These are phyloP conservation scores for Xerus rutilus DNA, from an alignment of 2,797 vertebrate species.

Conservation along the genomic window DNA sequence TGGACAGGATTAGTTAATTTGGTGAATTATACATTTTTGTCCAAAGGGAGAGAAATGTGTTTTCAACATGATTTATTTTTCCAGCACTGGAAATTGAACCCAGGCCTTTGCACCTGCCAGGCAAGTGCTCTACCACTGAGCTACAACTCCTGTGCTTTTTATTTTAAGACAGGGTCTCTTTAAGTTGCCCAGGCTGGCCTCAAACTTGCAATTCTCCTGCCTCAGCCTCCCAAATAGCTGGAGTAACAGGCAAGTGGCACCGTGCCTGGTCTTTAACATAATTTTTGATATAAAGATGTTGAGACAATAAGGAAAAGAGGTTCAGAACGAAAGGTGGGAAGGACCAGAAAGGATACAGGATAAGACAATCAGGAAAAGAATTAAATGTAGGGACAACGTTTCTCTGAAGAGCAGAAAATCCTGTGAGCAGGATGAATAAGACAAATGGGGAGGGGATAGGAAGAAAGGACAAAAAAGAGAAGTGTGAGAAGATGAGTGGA, in stretches of 20 bases:
- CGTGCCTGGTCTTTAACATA: not conserved
- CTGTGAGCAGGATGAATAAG: not conserved
- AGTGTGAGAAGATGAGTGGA: not conserved
- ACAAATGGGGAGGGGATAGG: not conserved
- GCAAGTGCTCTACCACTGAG: not conserved
- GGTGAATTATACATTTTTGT: not conserved
- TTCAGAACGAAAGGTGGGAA: not conserved
- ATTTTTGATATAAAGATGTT: not conserved
- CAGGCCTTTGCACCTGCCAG: not conserved
- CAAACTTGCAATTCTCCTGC: not conserved
- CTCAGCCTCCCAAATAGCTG: not conserved
- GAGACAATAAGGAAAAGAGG: not conserved
- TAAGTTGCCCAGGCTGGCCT: not conserved
- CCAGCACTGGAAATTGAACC: not conserved
- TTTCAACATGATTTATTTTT: not conserved
- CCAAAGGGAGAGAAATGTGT: not conserved
- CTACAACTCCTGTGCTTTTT: not conserved
- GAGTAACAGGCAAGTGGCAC: not conserved
- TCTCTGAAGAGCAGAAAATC: constrained; percentile 23
- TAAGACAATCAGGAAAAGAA: not conserved
- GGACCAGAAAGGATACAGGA: not conserved
- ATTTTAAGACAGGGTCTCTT: not conserved
- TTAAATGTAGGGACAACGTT: not conserved
- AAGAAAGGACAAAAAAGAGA: not conserved
- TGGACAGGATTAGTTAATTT: not conserved